Evolutionary conservation across 2,113 vertebrate genomes (phyloP).

Genomic region (Atherinomorus stipes): DNA sequence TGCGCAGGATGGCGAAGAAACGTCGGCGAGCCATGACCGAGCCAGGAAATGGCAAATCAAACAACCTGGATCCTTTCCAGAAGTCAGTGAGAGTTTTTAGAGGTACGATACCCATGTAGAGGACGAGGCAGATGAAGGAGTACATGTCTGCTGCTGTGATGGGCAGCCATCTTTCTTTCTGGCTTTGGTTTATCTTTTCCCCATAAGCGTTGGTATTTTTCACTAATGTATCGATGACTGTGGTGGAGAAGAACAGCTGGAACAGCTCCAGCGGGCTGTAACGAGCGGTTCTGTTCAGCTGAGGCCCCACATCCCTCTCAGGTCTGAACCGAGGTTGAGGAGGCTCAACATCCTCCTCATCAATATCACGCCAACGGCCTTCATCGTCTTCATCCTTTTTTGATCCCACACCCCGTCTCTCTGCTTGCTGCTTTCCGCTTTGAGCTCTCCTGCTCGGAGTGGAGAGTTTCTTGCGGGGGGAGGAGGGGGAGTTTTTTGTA

Average conservation of each 20-base stretch:
- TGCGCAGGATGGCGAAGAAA: conserved; percentile 51
- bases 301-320: conserved; percentile 45
- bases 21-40: conserved; percentile 60
- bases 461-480: conserved; percentile 3
- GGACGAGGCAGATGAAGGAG: conserved; percentile 60
- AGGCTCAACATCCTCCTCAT: conserved; percentile 55
- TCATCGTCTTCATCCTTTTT: not conserved
- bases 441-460: conserved; percentile 8
- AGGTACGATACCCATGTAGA: conserved; percentile 67
- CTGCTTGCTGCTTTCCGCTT: conserved; percentile 16
- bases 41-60: conserved; percentile 64
- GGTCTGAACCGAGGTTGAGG: conserved; percentile 61
- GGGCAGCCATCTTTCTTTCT: conserved; percentile 42
- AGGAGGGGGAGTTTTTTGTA: conserved; percentile 8
- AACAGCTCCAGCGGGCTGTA: conserved; percentile 70
- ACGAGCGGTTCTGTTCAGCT: conserved; percentile 56
- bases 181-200: conserved; percentile 35
- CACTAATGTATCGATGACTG: conserved; percentile 55
- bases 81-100: conserved; percentile 66
- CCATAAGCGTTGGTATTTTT: conserved; percentile 65
- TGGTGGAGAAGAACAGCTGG: conserved; percentile 64
- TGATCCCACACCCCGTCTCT: not conserved
- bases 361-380: conserved; percentile 45
- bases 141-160: conserved; percentile 64
- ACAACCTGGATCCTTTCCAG: conserved; percentile 62